phyloP scores from a whole-genome alignment of 2,797 vertebrate genomes.

The Sibirionetta formosa region DNA sequence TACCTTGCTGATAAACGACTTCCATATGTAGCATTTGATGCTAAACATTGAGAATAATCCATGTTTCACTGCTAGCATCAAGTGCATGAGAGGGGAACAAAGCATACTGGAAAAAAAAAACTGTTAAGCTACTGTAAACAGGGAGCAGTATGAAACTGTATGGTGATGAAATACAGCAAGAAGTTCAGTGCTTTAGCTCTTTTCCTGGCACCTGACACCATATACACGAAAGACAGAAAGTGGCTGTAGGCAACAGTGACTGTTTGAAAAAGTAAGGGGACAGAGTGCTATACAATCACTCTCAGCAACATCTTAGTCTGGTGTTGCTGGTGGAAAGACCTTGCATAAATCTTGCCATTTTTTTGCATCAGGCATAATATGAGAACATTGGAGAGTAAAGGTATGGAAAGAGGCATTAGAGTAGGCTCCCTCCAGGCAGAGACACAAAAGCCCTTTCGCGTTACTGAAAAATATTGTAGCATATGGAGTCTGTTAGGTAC shows the following conservation, averaged over 20 bases:
- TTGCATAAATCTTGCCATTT: not conserved
- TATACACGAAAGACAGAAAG: not conserved
- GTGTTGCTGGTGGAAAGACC: not conserved
- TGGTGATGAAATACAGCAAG: not conserved
- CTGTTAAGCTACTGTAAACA: not conserved
- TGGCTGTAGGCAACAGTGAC: not conserved
- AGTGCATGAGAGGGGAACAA: slow-evolving; percentile 31
- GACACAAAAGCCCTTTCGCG: not conserved
- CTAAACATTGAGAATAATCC: slow-evolving; percentile 59
- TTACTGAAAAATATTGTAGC: not conserved
- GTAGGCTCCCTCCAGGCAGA: not conserved
- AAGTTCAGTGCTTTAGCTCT: not conserved
- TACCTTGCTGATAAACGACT: slow-evolving; percentile 61
- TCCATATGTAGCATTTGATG: slow-evolving; percentile 29
- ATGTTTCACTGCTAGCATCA: slow-evolving; percentile 20
- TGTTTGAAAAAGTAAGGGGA: not conserved
- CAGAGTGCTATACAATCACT: rapidly evolving
- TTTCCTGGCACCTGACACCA: not conserved
- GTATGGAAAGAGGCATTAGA: not conserved
- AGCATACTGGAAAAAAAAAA: not conserved
- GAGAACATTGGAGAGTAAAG: not conserved
- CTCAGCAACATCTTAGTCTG: not conserved
- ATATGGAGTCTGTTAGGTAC: not conserved
- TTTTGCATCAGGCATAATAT: rapidly evolving
- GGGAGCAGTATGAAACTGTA: not conserved